phyloP scores from a whole-genome alignment of 2,888 invertebrate species.

The Hypselothyrea guttata region DNA sequence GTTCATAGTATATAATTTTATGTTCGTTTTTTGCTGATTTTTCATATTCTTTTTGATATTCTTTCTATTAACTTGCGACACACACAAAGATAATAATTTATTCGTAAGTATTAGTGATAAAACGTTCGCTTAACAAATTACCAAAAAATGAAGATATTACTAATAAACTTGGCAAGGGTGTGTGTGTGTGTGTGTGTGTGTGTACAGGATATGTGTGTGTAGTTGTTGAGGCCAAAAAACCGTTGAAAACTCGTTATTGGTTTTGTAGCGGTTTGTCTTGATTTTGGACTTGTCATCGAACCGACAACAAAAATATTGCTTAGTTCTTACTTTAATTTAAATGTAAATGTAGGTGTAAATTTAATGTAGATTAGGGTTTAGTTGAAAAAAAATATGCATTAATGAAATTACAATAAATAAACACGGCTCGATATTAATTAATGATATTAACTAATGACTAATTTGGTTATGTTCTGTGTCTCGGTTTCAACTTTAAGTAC shows the following conservation, averaged over 20 bases:
- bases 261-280: too few relatives aligned
- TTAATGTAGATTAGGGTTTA: slow-evolving; percentile 24
- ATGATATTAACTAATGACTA: slow-evolving; percentile 72
- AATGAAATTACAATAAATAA: slow-evolving; percentile 57
- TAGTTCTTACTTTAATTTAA: slow-evolving; percentile 38
- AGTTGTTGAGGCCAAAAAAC: slow-evolving; percentile 36
- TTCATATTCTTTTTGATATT: slow-evolving; percentile 29
- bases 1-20: slow-evolving; percentile 26
- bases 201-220: slow-evolving; percentile 64
- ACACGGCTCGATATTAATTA: slow-evolving; percentile 34
- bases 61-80: slow-evolving; percentile 46
- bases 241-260: not conserved
- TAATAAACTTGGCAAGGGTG: slow-evolving; percentile 45
- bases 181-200: slow-evolving; percentile 31
- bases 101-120: slow-evolving; percentile 42
- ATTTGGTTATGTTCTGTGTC: slow-evolving; percentile 71
- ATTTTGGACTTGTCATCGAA: too few relatives aligned
- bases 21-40: slow-evolving; percentile 7
- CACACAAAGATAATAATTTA: slow-evolving; percentile 53
- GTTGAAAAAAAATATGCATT: slow-evolving; percentile 35
- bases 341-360: slow-evolving; percentile 2
- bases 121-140: slow-evolving; percentile 15
- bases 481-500: slow-evolving; percentile 60
- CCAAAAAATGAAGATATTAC: slow-evolving; percentile 45
- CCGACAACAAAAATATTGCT: slow-evolving; percentile 24